These are phyloP conservation scores for Habroteleia sp. DNA, from an alignment of 2,888 invertebrate genomes.

Conservation along the genomic window DNA sequence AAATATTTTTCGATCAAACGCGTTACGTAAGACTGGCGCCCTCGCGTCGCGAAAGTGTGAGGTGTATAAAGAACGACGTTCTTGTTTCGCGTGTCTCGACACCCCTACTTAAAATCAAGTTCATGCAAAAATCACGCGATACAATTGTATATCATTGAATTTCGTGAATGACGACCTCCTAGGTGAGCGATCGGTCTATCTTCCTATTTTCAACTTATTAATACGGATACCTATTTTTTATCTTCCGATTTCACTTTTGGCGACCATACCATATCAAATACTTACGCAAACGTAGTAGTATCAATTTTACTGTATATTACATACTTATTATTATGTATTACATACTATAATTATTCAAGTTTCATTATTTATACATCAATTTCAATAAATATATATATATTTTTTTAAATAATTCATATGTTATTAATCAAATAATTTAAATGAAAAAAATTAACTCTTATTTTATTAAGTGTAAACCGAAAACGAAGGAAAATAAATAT, in stretches of 20 bases:
- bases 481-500: too few relatives aligned
- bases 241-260: constrained; percentile 61
- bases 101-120: constrained; percentile 41
- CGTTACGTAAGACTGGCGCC: constrained; percentile 55
- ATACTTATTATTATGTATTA: too few relatives aligned
- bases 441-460: too few relatives aligned
- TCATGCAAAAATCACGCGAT: constrained; percentile 47
- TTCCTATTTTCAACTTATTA: constrained; percentile 59
- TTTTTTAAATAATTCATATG: too few relatives aligned
- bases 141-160: constrained; percentile 35
- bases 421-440: too few relatives aligned
- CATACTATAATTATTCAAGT: too few relatives aligned
- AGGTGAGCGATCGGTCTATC: constrained; percentile 51
- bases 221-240: constrained; percentile 53
- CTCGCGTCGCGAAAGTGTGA: constrained; percentile 56
- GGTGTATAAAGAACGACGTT: constrained; percentile 50
- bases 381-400: too few relatives aligned
- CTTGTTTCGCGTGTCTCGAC: constrained; percentile 52
- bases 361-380: too few relatives aligned
- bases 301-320: too few relatives aligned
- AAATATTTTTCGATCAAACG: constrained; percentile 45
- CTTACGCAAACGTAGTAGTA: constrained; percentile 46
- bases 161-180: constrained; percentile 43
- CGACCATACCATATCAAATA: constrained; percentile 47
- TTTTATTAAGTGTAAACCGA: too few relatives aligned